Conservation (phyloP, 2,113 vertebrate species). For the Mobula birostris region DNA sequence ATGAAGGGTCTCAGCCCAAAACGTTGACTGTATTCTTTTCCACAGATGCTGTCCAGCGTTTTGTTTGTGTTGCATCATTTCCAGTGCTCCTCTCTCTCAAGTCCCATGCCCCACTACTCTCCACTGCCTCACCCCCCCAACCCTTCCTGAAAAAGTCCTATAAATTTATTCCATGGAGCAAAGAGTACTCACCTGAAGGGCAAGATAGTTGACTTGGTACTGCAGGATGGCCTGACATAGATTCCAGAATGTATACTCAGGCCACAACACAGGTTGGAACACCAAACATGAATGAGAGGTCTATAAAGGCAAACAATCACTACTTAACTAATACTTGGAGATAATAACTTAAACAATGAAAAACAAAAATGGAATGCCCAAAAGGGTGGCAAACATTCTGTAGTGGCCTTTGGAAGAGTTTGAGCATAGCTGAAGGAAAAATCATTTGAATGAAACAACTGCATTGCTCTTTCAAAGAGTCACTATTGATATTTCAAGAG, state of each 20-base stretch:
- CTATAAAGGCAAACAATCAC: constrained; percentile 52
- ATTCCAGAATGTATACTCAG: constrained; percentile 97
- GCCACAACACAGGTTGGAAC: constrained; percentile 92
- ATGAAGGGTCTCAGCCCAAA: no score
- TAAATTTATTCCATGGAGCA: not conserved
- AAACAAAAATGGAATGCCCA: not conserved
- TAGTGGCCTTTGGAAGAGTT: no score
- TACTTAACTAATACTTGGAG: not conserved
- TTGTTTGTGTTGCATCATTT: not conserved
- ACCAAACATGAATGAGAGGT: constrained; percentile 91
- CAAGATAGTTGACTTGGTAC: constrained; percentile 78
- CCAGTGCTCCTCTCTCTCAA: not conserved
- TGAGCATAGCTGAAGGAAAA: no score
- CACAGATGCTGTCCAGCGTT: no score
- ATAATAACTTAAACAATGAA: not conserved
- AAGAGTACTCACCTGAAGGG: constrained; percentile 72
- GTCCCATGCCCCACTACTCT: not conserved
- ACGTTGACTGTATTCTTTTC: no score
- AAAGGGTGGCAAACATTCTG: not conserved
- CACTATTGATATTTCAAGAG: no score
- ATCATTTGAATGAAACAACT: no score
- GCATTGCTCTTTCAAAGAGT: no score
- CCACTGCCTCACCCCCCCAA: not conserved
- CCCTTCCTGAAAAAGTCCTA: not conserved
- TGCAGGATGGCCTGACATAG: constrained; percentile 89